Evolutionary conservation across 2,113 vertebrate species (phyloP).

Genomic region (Rhineura floridana): DNA sequence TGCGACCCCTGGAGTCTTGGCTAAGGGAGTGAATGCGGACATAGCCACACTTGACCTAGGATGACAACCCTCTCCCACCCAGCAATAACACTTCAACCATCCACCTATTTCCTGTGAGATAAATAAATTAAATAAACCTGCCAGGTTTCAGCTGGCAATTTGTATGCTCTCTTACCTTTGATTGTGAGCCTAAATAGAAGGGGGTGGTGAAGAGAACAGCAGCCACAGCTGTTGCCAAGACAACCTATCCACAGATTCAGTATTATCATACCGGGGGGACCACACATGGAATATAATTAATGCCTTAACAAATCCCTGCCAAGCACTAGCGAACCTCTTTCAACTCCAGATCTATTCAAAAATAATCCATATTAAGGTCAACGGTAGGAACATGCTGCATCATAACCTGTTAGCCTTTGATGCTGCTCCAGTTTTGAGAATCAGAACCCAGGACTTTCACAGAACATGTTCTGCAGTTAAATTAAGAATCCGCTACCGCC

Average conservation of each 20-base stretch:
- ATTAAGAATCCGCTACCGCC: neutral
- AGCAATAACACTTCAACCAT: neutral
- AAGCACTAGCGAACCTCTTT: neutral
- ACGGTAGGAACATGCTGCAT: neutral
- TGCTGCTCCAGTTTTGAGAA: neutral
- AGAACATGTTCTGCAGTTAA: neutral
- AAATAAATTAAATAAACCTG: conserved; percentile 12
- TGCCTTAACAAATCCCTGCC: neutral
- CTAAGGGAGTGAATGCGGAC: no score
- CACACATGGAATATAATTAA: neutral
- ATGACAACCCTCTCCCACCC: neutral
- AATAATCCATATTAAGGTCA: neutral
- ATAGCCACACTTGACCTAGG: no score
- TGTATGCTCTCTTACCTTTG: neutral
- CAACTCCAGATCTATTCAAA: neutral
- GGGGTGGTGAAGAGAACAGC: neutral
- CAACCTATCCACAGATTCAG: neutral
- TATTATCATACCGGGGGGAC: neutral
- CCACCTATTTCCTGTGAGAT: neutral
- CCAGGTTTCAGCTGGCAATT: neutral
- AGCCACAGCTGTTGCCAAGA: neutral
- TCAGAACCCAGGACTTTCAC: neutral
- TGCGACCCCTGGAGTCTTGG: no score
- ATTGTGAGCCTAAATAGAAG: neutral
- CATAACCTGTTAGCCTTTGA: neutral